These are phyloP conservation scores for Balanococcus diminutus DNA, from an alignment of 2,888 invertebrate species.

Conservation along the genomic window DNA sequence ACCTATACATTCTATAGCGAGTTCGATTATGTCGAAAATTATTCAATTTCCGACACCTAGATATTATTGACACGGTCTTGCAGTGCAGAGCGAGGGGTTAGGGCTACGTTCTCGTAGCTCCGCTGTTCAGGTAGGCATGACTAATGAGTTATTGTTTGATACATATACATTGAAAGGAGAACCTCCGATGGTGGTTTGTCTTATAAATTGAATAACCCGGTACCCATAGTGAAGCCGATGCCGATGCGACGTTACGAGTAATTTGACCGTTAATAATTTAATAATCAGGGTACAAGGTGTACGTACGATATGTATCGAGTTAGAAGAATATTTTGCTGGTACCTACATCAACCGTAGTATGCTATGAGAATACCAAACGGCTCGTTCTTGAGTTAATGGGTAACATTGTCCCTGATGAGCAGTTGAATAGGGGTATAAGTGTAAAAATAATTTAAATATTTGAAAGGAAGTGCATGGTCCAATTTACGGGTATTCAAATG, in stretches of 20 bases:
- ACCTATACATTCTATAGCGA: neutral
- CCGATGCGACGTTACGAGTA: no score
- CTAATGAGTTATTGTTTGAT: slow-evolving; percentile 6
- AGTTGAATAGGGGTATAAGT: no score
- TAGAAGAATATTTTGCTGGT: neutral
- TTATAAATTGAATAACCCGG: neutral
- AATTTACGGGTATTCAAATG: no score
- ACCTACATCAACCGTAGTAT: no score
- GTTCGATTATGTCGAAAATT: slow-evolving; percentile 22
- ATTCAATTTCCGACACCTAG: slow-evolving; percentile 18
- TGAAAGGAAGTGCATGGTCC: no score
- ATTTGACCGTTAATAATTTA: slow-evolving; percentile 11
- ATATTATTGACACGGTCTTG: neutral
- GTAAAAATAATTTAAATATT: no score
- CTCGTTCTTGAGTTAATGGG: no score
- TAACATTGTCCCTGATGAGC: no score
- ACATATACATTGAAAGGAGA: neutral
- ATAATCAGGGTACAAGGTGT: neutral
- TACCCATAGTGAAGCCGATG: no score
- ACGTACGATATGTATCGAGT: neutral
- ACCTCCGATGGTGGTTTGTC: neutral
- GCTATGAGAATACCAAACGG: no score
- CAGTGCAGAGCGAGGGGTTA: neutral
- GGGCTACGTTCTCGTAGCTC: neutral
- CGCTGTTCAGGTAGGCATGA: slow-evolving; percentile 2